Percentiles rank a stretch among this genome's conserved stretches.
Evolutionary conservation across 1,140 invertebrate genomes (phyloP).

Genomic region (Rhizoglyphus robini): DNA sequence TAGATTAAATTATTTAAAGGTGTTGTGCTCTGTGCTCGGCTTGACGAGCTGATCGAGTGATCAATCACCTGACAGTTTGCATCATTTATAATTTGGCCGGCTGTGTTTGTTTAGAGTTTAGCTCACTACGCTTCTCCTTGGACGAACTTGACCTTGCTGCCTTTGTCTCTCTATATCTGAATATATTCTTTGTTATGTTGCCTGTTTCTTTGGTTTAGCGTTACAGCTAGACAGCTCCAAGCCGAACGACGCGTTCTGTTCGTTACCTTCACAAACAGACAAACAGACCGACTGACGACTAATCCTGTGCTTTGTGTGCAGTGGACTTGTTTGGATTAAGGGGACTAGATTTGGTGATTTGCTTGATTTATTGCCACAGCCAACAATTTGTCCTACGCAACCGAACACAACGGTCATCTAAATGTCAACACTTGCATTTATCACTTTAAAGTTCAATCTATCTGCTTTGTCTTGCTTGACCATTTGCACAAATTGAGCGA

Average conservation of each 20-base stretch:
- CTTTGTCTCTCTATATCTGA: too few species aligned
- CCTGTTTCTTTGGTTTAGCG: too few species aligned
- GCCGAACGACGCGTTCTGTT: neutral
- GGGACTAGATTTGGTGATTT: neutral
- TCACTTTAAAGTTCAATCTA: too few species aligned
- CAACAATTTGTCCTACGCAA: too few species aligned
- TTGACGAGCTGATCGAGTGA: neutral
- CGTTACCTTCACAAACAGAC: neutral
- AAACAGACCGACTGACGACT: neutral
- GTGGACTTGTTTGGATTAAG: neutral
- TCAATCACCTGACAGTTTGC: neutral
- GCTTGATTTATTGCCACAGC: neutral
- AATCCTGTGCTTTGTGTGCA: neutral
- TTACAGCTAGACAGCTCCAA: too few species aligned
- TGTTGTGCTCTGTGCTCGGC: neutral
- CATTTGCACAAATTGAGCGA: too few species aligned
- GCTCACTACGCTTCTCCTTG: too few species aligned
- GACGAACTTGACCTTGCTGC: too few species aligned
- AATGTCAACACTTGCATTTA: too few species aligned
- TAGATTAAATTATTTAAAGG: neutral
- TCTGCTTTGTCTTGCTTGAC: too few species aligned
- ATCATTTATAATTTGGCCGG: neutral
- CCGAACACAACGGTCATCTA: neutral
- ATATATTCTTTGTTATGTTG: neutral
- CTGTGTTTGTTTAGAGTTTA: neutral